Evolutionary conservation across 2,797 vertebrate genomes (phyloP), one percentile per base, ranked within the genome.

Genomic region (Urophycis tenuis): DNA sequence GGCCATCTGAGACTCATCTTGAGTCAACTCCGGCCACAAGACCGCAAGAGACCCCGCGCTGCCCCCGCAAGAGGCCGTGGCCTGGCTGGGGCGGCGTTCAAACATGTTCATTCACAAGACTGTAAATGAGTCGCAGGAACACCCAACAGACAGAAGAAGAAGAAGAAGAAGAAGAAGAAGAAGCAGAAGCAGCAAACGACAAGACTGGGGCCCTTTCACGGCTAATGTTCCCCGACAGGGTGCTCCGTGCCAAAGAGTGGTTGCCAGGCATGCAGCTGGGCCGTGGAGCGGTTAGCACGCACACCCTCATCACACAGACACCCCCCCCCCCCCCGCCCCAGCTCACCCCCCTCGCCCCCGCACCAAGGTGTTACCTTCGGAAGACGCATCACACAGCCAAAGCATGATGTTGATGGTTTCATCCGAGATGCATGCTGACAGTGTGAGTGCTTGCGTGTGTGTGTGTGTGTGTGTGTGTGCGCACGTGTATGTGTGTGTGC

Each of bases 191-290:
- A 25, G 2, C n/a, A 41, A 41, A 11, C 39, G 3, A 60, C 53
- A 7, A 60, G 53, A 60, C 53, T 25, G 53, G 22, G 22, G 53
- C 53, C 53, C 82, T 87, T 72, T 17, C 87, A 81, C 74, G 80
- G 78, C 76, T 69, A 74, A 74, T 25, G 49, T 75, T 79, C 30
- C 17, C 12, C 80, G 82, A 84, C 72, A 49, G 82, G 72, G 0
- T n/a, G 0, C 69, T 10, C 79, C 53, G 0, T 8, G 53, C 53
- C 49, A 60, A n/a, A 1, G 49, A 7, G n/a, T 12, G 53, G 2
- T 2, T 39, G 83, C 86, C 87, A 83, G 73, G 79, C 79, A 34
- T 81, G 81, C 84, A 89, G 86, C 85, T 78, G 82, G 70, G 75
- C 69, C 30, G 71, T 10, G 72, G 76, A 67, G 33, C n/a, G 6